Evolutionary conservation across 1,140 invertebrate genomes (phyloP), one percentile per base, ranked within the genome.

Genomic region (Triops longicaudatus): DNA sequence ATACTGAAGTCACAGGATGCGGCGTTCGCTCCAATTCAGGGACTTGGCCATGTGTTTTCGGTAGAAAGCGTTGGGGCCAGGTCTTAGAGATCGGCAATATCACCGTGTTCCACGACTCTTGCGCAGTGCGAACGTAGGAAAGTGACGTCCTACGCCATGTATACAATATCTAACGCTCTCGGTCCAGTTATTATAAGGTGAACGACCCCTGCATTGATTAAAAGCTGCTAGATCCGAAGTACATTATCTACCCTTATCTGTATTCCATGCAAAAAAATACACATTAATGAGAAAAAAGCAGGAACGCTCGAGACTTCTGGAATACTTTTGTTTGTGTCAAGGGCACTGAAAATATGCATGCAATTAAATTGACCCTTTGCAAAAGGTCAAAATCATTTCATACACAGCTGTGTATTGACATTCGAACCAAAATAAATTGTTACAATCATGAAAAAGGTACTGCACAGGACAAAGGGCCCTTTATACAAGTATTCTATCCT

Each of bases 1-100:
- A 63, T 63, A 63, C 50, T 63, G 17, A 17, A 63, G 50, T 63
- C 10, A 63, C 50, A 63, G 22, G 50, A 63, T 63, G 17, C n/a
- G 50, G 50, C 50, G 50, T 63, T 63, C 50, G 50, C 50, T 63
- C 50, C 50, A 63, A 14, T 63, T 63, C 50, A 17, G 50, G 50
- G 50, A 63, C 50, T 63, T 63, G 50, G 50, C 50, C 50, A 63
- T 63, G 50, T 63, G 50, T 63, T 63, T 37, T 63, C 50, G 2
- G 7, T 63, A 63, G 50, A 63, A 63, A 63, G 50, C 50, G 50
- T 63, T 63, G 50, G 14, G 0, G 17, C 50, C 14, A 63, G 50
- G 14, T 22, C 22, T 63, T 5, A 22, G 50, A 63, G 50, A 63
- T 63, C 50, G 50, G 14, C 50, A 63, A 63, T 63, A 63, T 63